Evolutionary conservation across 35 echinoderm and acorn worm genomes (phyloP).

Genomic region (Anneissia japonica): DNA sequence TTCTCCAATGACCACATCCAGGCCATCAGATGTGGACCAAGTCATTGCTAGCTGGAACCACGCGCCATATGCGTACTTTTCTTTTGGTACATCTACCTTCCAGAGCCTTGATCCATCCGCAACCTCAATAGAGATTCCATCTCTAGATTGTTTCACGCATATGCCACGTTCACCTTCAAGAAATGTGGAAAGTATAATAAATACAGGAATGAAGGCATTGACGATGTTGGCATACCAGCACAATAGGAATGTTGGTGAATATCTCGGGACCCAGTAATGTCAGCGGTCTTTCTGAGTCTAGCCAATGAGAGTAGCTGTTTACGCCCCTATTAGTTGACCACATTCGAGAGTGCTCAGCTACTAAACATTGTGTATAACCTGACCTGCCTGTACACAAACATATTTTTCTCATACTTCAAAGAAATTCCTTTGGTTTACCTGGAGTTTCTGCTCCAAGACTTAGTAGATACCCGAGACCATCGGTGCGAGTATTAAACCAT

Average conservation of each 20-base stretch:
- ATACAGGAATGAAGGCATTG: not conserved
- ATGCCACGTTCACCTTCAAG: conserved; percentile 66
- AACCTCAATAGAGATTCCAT: conserved; percentile 36
- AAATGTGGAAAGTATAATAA: too few species aligned
- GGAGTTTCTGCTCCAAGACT: conserved; percentile 61
- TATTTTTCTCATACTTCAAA: too few species aligned
- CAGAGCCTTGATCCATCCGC: conserved; percentile 55
- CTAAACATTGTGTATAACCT: too few species aligned
- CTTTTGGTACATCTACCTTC: conserved; percentile 22
- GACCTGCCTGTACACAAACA: too few species aligned
- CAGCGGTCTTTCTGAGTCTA: too few species aligned
- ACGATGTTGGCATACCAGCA: too few species aligned
- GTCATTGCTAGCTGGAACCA: conserved; percentile 75
- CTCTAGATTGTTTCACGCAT: conserved; percentile 32
- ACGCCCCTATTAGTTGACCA: too few species aligned
- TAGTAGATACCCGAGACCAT: conserved; percentile 9
- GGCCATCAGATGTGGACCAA: conserved; percentile 36
- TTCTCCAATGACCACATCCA: conserved; percentile 43
- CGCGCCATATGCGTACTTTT: conserved; percentile 36
- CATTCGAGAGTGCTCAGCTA: too few species aligned
- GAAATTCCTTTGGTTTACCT: too few species aligned
- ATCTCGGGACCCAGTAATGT: too few species aligned
- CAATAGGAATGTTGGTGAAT: too few species aligned
- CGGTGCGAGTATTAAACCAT: not conserved
- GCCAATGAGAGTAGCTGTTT: too few species aligned